Conservation (phyloP, 2,888 invertebrate genomes). For the Lepidochitona cinerea region DNA sequence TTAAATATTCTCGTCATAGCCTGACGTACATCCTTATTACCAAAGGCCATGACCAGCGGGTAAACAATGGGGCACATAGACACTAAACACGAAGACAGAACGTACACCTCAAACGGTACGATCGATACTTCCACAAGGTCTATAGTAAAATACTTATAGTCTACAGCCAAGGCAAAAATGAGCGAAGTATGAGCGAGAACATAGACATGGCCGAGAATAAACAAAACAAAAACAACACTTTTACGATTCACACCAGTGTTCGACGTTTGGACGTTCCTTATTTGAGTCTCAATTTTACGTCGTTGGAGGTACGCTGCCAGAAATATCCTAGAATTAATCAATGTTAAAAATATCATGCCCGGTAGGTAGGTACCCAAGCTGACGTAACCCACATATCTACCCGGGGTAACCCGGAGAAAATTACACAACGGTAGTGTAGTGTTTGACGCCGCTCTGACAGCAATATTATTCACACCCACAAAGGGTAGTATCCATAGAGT, state of each 20-base stretch:
- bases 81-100: neutral
- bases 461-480: neutral
- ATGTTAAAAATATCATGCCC: neutral
- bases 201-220: neutral
- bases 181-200: neutral
- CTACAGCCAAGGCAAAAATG: neutral
- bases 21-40: neutral
- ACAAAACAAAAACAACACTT: neutral
- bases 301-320: neutral
- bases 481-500: neutral
- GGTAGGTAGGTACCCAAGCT: neutral
- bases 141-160: neutral
- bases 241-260: neutral
- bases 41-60: neutral
- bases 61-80: neutral
- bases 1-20: too few species aligned
- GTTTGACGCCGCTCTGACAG: neutral
- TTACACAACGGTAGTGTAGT: neutral
- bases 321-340: neutral
- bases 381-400: neutral
- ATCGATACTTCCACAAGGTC: neutral
- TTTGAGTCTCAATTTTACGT: neutral
- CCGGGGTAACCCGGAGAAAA: neutral
- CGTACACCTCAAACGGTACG: neutral
- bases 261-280: neutral